phyloP scores from a whole-genome alignment of 2,113 vertebrate species.

The Syngnathus scovelli region DNA sequence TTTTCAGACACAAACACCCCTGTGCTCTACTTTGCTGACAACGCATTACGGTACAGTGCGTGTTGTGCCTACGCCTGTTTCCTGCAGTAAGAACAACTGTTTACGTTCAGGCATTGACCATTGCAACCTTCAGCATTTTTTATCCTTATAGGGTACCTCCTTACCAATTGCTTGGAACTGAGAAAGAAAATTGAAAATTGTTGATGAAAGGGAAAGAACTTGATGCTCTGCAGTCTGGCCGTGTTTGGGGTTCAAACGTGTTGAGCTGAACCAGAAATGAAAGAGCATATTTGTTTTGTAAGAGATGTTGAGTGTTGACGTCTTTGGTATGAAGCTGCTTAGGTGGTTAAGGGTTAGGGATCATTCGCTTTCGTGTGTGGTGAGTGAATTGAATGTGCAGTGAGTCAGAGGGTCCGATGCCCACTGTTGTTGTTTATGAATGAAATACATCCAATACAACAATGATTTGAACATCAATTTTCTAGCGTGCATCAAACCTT shows the following conservation, averaged over 20 bases:
- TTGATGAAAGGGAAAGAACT: background rate
- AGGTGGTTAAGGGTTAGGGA: conserved; percentile 16
- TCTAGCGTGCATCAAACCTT: no score
- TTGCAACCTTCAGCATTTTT: background rate
- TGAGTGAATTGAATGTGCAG: no score
- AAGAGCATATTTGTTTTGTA: background rate
- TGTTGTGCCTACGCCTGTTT: conserved; percentile 11
- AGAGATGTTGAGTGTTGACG: background rate
- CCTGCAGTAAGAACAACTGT: conserved; percentile 15
- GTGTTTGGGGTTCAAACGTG: background rate
- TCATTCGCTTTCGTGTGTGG: no score
- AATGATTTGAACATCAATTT: no score
- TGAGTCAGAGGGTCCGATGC: no score
- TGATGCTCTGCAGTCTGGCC: background rate
- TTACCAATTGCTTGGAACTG: background rate
- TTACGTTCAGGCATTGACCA: conserved; percentile 4
- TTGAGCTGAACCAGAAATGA: background rate
- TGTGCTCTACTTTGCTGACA: conserved; percentile 40
- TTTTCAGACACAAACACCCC: background rate
- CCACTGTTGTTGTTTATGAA: no score
- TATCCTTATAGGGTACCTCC: background rate
- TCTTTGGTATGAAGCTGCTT: conserved; percentile 17
- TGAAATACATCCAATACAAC: no score
- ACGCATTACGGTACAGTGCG: conserved; percentile 32
- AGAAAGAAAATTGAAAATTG: background rate